Conservation (phyloP, 2,113 vertebrate genomes). For the Percina caprodes region DNA sequence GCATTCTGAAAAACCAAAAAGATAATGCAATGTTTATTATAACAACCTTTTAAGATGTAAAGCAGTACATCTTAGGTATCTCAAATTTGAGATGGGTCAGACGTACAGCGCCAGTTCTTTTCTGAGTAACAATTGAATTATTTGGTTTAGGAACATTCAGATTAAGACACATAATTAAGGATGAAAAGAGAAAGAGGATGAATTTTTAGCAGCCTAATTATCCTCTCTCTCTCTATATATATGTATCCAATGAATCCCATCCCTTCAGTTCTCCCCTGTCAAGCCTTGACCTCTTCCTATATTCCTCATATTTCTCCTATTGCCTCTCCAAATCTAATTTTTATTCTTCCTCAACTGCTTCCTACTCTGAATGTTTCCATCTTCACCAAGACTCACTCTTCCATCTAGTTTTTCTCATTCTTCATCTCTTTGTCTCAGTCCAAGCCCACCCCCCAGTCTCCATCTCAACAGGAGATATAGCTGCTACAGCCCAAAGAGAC, state of each 20-base stretch:
- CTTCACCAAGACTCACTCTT: constrained; percentile 7
- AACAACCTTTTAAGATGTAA: constrained; percentile 22
- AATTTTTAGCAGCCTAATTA: constrained; percentile 23
- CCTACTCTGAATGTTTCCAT: constrained; percentile 6
- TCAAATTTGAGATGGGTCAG: background rate
- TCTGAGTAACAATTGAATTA: constrained; percentile 19
- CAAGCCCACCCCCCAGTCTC: constrained; percentile 30
- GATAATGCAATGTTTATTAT: background rate
- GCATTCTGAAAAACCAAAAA: constrained; percentile 81
- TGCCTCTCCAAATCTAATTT: background rate
- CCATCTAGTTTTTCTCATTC: constrained; percentile 20
- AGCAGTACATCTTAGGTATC: background rate
- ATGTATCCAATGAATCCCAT: background rate
- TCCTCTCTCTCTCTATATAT: constrained; percentile 17
- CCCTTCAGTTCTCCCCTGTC: constrained; percentile 3
- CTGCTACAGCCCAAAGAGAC: constrained; percentile 46
- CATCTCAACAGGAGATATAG: constrained; percentile 43
- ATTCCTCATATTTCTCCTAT: background rate
- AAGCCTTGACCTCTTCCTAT: constrained; percentile 10
- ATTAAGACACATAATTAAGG: constrained; percentile 2
- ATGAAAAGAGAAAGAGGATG: constrained; percentile 21
- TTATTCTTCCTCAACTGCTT: background rate
- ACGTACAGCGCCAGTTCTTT: background rate
- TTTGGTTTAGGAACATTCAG: constrained; percentile 8
- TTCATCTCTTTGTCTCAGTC: constrained; percentile 42